Percentiles rank a stretch among this genome's conserved stretches.
Evolutionary conservation across 2,113 vertebrate genomes (phyloP).

Genomic region (Tapirus terrestris): DNA sequence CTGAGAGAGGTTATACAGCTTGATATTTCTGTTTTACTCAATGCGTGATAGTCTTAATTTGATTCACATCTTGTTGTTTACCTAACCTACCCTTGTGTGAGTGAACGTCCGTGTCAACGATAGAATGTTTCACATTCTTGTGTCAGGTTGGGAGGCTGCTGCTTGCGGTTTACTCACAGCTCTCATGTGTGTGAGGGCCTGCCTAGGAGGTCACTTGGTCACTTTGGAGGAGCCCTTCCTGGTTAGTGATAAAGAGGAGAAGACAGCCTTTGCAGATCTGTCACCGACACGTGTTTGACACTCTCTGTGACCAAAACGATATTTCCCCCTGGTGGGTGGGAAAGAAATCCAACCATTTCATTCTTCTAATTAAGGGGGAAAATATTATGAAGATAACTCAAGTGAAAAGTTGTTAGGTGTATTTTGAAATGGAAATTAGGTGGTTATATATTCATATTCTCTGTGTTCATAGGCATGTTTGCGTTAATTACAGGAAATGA

Average conservation of each 20-base stretch:
- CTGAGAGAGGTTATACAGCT: background rate
- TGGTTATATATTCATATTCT: conserved; percentile 87
- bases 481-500: conserved; percentile 90
- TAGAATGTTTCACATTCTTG: background rate
- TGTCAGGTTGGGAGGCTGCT: background rate
- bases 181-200: background rate
- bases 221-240: background rate
- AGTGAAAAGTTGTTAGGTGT: conserved; percentile 84
- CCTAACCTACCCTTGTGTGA: background rate
- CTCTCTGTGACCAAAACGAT: conserved; percentile 41
- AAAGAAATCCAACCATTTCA: conserved; percentile 62
- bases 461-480: conserved; percentile 88
- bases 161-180: background rate
- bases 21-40: background rate
- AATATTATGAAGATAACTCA: conserved; percentile 83
- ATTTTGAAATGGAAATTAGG: conserved; percentile 89
- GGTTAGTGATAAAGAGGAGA: background rate
- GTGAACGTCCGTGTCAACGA: background rate
- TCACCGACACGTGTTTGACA: background rate
- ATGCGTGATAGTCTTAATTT: background rate
- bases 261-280: background rate
- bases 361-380: conserved; percentile 80
- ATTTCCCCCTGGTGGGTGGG: conserved; percentile 42
- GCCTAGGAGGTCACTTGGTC: background rate
- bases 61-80: background rate